Conservation (phyloP, 1,140 invertebrate genomes). For the Drosophila lacteicornis region DNA sequence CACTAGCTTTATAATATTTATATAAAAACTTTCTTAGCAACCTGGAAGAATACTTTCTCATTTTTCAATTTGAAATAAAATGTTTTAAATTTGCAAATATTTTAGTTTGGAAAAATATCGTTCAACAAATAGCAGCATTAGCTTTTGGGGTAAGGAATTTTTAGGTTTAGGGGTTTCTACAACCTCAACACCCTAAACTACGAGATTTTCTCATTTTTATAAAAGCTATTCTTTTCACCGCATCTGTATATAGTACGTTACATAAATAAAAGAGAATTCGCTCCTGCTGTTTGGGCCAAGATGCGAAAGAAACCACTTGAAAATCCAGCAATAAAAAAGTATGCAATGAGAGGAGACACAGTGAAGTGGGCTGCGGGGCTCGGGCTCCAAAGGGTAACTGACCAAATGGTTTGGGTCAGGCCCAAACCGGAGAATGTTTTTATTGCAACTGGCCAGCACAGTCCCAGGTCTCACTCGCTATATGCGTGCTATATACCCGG, state of each 20-base stretch:
- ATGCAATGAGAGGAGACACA: slow-evolving; percentile 20
- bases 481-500: slow-evolving; percentile 58
- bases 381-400: slow-evolving; percentile 21
- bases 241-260: slow-evolving; percentile 21
- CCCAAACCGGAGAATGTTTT: slow-evolving; percentile 53
- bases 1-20: no score
- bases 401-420: slow-evolving; percentile 50
- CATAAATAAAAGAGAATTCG: slow-evolving; percentile 51
- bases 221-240: not conserved
- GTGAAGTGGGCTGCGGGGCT: not conserved
- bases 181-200: no score
- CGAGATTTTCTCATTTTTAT: not conserved
- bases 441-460: slow-evolving; percentile 53
- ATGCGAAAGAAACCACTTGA: slow-evolving; percentile 62
- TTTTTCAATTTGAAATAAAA: no score
- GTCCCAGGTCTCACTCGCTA: slow-evolving; percentile 8
- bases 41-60: no score
- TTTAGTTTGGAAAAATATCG: no score
- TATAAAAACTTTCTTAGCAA: no score
- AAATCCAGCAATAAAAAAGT: slow-evolving; percentile 54
- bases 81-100: no score
- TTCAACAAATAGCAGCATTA: no score
- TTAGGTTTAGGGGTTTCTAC: no score
- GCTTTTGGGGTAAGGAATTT: no score
- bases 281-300: slow-evolving; percentile 34